A percentile compares a stretch with the other conserved stretches of the same genome.
phyloP scores from a whole-genome alignment of 1,140 invertebrate species.

The Metaphire vulgaris region DNA sequence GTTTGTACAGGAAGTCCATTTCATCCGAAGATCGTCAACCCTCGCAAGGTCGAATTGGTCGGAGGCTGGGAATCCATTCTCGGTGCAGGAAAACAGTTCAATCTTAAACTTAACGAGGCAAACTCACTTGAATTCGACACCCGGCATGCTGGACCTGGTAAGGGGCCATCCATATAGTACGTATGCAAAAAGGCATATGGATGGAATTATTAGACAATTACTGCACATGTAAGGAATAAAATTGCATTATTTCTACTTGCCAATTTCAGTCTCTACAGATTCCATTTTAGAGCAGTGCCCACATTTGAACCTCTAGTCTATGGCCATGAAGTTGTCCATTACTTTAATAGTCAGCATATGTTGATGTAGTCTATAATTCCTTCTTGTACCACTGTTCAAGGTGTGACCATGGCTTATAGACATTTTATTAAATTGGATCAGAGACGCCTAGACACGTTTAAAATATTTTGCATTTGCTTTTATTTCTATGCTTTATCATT shows the following conservation, averaged over 20 bases:
- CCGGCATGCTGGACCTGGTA: conserved; percentile 62
- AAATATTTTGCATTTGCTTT: too few species aligned
- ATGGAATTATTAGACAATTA: neutral
- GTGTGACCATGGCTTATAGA: too few species aligned
- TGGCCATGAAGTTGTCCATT: neutral
- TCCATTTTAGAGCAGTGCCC: neutral
- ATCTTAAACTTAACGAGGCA: conserved; percentile 59
- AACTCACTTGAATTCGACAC: conserved; percentile 61
- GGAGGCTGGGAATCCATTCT: conserved; percentile 66
- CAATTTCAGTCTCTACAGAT: neutral
- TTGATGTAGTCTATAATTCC: too few species aligned
- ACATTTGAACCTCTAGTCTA: neutral
- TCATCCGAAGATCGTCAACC: conserved; percentile 65
- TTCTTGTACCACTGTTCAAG: too few species aligned
- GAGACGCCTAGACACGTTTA: too few species aligned
- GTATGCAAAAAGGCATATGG: too few species aligned
- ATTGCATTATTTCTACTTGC: neutral
- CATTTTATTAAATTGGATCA: too few species aligned
- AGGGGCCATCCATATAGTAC: conserved; percentile 19
- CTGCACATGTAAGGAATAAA: neutral
- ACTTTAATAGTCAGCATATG: neutral
- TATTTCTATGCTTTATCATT: too few species aligned
- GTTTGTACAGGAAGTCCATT: conserved; percentile 62
- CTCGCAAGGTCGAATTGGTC: conserved; percentile 57
- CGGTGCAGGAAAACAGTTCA: conserved; percentile 67